Base-by-base conservation (phyloP, 2,888 invertebrate genomes). In the Catocala fraxini region DNA sequence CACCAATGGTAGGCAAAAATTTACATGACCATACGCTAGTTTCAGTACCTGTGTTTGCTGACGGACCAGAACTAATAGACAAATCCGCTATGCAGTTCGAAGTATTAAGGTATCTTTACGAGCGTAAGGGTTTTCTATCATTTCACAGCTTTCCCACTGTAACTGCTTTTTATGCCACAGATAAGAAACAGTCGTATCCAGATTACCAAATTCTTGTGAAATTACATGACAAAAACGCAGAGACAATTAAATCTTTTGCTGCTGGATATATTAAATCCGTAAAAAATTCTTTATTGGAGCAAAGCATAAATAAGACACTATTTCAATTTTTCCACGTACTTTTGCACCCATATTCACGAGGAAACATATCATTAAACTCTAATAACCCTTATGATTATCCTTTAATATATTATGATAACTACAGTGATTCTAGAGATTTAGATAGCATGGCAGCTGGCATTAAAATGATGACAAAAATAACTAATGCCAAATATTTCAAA, bases 361-460 rank as follows among this genome's bases (percentile, higher is more conserved):
- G 72, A 11, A 61, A 65, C 6, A 65, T 75, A 55, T 56, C 75
- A 0, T 57, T 73, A 49, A 51, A 68, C 59, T 46, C 73, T 56
- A 70, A 62, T 62, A 13, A 66, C 66, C 54, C 67, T 10, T 49
- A 89, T 33, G 65, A 75, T 25, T 4, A 92, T 12, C 81, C 96
- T 2, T 89, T 65, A 0, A 72, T 74, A 45, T 75, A 65, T 33
- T 63, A 63, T 12, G 39, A 74, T 52, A 57, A 61, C 25, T 74
- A 42, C n/a, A 53, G 42, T 10, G 69, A 71, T 60, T n/a, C 13
- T 5, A 59, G 57, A 39, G 73, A 74, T 51, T 65, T 74, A 54
- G 65, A 65, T 7, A 51, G 35, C 0, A 46, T 33, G 33, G 59
- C 43, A 4, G 6, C 13, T 12, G 75, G 72, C 0, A 42, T 70